These are phyloP conservation scores for Dipus sagitta DNA, from an alignment of 2,797 vertebrate genomes.

Conservation along the genomic window DNA sequence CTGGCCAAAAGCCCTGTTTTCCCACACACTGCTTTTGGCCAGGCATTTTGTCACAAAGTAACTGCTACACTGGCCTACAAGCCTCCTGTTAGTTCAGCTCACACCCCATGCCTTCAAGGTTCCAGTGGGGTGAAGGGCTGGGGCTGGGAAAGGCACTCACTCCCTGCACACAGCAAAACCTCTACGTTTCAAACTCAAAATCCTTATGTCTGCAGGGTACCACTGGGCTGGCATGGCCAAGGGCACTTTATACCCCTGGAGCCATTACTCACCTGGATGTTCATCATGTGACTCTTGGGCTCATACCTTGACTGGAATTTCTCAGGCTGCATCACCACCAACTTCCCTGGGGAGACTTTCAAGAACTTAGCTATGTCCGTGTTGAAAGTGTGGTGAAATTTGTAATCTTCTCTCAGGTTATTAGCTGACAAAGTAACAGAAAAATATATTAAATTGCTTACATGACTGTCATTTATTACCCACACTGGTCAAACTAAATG, in stretches of 20 bases:
- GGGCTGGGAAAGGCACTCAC: not conserved
- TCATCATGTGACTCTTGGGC: conserved; percentile 87
- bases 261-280: conserved; percentile 90
- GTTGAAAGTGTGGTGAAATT: conserved; percentile 95
- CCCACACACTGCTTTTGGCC: too few relatives aligned
- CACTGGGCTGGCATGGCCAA: not conserved
- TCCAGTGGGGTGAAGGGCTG: too few relatives aligned
- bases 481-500: not conserved
- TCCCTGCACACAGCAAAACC: not conserved
- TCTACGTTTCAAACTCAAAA: not conserved
- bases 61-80: too few relatives aligned
- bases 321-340: conserved; percentile 94
- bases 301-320: conserved; percentile 96
- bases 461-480: not conserved
- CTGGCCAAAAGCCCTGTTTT: too few relatives aligned
- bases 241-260: not conserved
- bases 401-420: conserved; percentile 95
- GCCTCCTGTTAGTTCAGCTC: too few relatives aligned
- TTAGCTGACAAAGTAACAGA: conserved; percentile 90
- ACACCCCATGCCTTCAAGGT: too few relatives aligned
- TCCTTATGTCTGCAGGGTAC: accelerated
- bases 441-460: not conserved
- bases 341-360: conserved; percentile 91
- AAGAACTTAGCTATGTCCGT: conserved; percentile 92
- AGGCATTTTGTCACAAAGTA: too few relatives aligned